phyloP scores from a whole-genome alignment of 37 sponge, comb jelly and placozoan genomes.

The Haliclona indistincta region DNA sequence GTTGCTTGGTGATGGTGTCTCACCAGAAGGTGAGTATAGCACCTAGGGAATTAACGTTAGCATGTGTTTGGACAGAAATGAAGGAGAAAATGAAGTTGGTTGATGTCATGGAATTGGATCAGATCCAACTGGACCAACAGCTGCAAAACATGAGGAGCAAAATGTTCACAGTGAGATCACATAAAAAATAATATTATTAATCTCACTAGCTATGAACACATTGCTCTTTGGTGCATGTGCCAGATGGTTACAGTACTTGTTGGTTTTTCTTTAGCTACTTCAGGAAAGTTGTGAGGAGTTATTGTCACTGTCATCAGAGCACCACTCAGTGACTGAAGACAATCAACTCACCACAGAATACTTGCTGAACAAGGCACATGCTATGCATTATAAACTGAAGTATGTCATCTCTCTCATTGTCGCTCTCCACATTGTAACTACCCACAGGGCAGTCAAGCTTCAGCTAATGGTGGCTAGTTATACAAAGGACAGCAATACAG shows the following conservation, averaged over 20 bases:
- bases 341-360: conserved; percentile 1
- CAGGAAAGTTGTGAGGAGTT: too few relatives aligned
- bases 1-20: too few relatives aligned
- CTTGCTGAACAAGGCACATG: conserved; percentile 7
- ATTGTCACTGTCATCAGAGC: too few relatives aligned
- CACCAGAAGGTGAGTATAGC: neutral
- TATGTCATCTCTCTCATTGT: conserved; percentile 1
- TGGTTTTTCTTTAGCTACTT: too few relatives aligned
- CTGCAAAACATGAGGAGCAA: neutral
- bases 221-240: neutral
- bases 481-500: conserved; percentile 30
- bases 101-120: neutral
- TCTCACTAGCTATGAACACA: neutral
- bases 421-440: neutral
- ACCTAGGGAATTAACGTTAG: neutral
- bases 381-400: conserved; percentile 42
- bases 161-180: neutral
- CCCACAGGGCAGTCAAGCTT: conserved; percentile 35
- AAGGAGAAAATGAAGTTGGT: neutral
- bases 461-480: conserved; percentile 38
- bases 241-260: too few relatives aligned
- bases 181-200: neutral
- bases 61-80: neutral
- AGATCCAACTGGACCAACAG: neutral
- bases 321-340: neutral